Evolutionary conservation across 2,888 invertebrate species (phyloP), one percentile per base, ranked within the genome.

Genomic region (Lordiphosa andalusiaca): DNA sequence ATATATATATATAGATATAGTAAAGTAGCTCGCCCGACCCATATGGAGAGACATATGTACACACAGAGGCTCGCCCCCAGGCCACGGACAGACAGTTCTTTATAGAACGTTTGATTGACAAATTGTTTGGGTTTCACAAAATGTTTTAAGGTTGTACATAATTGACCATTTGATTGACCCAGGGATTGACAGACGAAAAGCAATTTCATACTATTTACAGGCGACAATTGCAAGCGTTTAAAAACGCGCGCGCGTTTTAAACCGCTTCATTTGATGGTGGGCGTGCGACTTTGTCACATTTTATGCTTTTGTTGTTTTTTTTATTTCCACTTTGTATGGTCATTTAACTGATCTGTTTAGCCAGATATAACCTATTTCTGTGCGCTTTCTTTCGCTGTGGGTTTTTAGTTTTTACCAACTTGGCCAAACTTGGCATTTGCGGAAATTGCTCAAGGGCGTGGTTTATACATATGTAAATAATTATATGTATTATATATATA

Each of bases 371-470:
- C 41, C 46, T n/a, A 42, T 13, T 61, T 60, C 48, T 30, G 44
- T 53, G 61, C 61, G 52, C 36, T 49, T 44, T 48, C 49, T 36
- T 36, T 48, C 63, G 63, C 73, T 2, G 57, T 61, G 53, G 58
- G 70, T 63, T 68, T 78, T 59, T 75, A 66, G 69, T 76, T 46
- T 71, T 76, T 46, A 13, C 42, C 42, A 56, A 61, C 50, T 57
- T 83, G 71, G 67, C 84, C 84, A 62, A 80, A 80, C 66, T 68
- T 81, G 80, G 85, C 57, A 61, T 49, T 71, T 69, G 62, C 85
- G 80, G 80, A 80, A 85, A 85, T 62, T 33, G 69, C 58, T 38
- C 67, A 75, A 78, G 75, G 77, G 78, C 84, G 63, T 83, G 50
- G 36, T 69, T 35, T 66, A 57, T 49, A 42, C 2, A 16, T 16